These are phyloP conservation scores for Elachura formosa DNA, from an alignment of 2,113 vertebrate species.

Conservation along the genomic window DNA sequence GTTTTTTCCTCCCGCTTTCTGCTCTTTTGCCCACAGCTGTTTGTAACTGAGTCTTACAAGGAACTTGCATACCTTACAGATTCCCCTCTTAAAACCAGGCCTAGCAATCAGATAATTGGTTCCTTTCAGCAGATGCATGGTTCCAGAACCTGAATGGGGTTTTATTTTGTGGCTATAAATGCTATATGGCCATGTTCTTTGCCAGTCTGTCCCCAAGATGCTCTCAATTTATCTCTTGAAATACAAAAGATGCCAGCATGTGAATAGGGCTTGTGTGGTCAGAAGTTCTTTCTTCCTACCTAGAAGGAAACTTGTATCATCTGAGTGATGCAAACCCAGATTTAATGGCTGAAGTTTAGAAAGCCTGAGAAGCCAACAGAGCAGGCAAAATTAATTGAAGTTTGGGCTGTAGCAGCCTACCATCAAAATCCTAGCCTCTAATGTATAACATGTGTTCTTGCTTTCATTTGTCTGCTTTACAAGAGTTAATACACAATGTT, in stretches of 20 bases:
- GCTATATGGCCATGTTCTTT: background rate
- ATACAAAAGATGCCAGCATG: background rate
- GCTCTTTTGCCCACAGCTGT: background rate
- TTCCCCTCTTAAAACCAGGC: background rate
- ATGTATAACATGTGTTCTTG: conserved; percentile 28
- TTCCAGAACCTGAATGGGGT: background rate
- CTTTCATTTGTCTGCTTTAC: conserved; percentile 38
- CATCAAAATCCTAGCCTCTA: conserved; percentile 29
- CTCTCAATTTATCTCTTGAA: background rate
- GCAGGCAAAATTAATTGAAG: background rate
- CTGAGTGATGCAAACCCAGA: background rate
- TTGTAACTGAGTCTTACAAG: background rate
- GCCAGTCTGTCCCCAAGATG: background rate
- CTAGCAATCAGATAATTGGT: background rate
- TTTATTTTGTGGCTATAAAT: background rate
- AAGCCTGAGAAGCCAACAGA: background rate
- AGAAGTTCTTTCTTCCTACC: background rate
- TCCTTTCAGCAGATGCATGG: background rate
- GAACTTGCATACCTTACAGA: background rate
- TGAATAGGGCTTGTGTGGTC: background rate
- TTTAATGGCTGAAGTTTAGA: background rate
- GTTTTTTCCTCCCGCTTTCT: background rate
- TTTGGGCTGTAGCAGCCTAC: background rate
- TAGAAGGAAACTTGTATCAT: background rate
- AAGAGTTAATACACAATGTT: background rate